Evolutionary conservation across 35 echinoderm and acorn worm genomes (phyloP), one percentile per base, ranked within the genome.

Genomic region (Apostichopus californicus): DNA sequence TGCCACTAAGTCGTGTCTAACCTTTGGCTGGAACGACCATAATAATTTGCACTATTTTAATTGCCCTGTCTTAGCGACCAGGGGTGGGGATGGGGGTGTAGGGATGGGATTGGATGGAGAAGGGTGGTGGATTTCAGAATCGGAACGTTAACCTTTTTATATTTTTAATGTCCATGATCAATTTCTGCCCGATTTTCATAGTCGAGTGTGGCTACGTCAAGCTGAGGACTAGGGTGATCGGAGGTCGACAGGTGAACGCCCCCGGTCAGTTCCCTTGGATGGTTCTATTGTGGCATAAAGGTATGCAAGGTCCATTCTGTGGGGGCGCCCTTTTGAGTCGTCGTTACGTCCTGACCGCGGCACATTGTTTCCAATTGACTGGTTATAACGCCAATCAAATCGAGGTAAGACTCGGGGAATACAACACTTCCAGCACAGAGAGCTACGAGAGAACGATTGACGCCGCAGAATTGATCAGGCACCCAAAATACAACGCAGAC

Each of bases 291-390:
- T 98, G 91, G 87, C 87, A 94, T 46, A 96, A 79, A 7, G 15
- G 13, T 21, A 18, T 71, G 24, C 59, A 79, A 20, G 88, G 77
- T 64, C 80, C 88, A 56, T 93, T 98, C 18, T 98, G 97, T 86
- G 97, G 97, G 0, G 97, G 93, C 4, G 91, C 92, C 9, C 80
- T 98, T 9, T 81, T 98, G 12, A 96, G 93, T 77, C 80, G 93
- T 57, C 90, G 93, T 18, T 98, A 80, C 90, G 92, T 98, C 1
- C 53, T 98, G 5, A 98, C 97, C 55, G 95, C 97, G 12, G 95
- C 97, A 9, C 97, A 98, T 65, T 98, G 97, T 55, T 96, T 98
- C 66, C 78, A 7, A 60, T 1, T 28, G 25, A 25, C 65, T 23
- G 56, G 63, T 0, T 57, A 52, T 4, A 82, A 61, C 25, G 55